A percentile compares a stretch with the other conserved stretches of the same genome.
phyloP scores from a whole-genome alignment of 2,888 invertebrate species.

The Orthonevra nobilis region DNA sequence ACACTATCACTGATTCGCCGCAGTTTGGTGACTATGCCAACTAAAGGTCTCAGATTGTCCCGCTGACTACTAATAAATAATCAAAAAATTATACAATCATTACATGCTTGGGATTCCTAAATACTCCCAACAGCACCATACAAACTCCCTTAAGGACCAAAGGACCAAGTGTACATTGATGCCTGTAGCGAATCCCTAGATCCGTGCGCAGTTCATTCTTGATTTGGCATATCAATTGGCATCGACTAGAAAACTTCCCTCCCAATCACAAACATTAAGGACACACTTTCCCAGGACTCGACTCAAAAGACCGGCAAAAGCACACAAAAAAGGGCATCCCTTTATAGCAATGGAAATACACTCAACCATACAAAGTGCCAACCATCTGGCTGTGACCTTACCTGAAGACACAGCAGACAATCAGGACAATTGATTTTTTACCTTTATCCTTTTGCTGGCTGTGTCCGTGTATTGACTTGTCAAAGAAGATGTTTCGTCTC shows the following conservation, averaged over 20 bases:
- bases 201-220: constrained; percentile 23
- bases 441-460: constrained; percentile 32
- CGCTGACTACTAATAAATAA: no score
- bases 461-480: constrained; percentile 57
- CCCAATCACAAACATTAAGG: constrained; percentile 23
- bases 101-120: no score
- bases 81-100: no score
- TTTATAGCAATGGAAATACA: constrained; percentile 34
- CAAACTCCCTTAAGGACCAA: no score
- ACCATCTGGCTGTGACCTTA: constrained; percentile 1
- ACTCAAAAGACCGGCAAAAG: constrained; percentile 31
- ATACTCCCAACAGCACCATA: no score
- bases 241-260: constrained; percentile 37
- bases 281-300: constrained; percentile 23
- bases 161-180: no score
- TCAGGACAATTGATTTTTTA: constrained; percentile 58
- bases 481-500: constrained; percentile 36
- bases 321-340: constrained; percentile 44
- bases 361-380: background rate
- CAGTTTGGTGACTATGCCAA: no score
- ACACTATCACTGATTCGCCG: no score
- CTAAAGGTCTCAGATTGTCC: no score
- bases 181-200: constrained; percentile 31
- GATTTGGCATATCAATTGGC: constrained; percentile 46
- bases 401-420: constrained; percentile 28